phyloP scores from a whole-genome alignment of 1,140 invertebrate genomes.

The Drosophila murphyi region DNA sequence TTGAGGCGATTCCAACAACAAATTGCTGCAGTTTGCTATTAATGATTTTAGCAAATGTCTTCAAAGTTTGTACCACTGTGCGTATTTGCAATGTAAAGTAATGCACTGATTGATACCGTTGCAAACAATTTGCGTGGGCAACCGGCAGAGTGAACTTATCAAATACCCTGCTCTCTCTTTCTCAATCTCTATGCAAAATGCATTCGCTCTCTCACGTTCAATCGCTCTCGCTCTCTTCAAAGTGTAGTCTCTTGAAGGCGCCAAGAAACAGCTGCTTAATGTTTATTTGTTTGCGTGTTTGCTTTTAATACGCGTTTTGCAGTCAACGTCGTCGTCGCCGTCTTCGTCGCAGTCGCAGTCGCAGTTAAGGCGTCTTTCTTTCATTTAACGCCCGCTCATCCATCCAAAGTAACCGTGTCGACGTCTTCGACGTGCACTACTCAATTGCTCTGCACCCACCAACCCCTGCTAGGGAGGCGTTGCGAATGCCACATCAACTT shows the following conservation, averaged over 20 bases:
- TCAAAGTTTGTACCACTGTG: slow-evolving; percentile 18
- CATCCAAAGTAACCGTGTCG: slow-evolving; percentile 31
- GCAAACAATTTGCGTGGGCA: slow-evolving; percentile 36
- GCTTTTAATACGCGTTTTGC: slow-evolving; percentile 31
- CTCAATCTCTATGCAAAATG: no score
- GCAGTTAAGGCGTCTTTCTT: slow-evolving; percentile 35
- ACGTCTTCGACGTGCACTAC: slow-evolving; percentile 44
- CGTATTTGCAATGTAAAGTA: slow-evolving; percentile 32
- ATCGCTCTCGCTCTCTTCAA: slow-evolving; percentile 4
- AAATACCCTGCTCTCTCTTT: slow-evolving; percentile 21
- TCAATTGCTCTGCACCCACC: slow-evolving; percentile 30
- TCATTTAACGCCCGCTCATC: slow-evolving; percentile 8
- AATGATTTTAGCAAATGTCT: not conserved
- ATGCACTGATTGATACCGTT: slow-evolving; percentile 45
- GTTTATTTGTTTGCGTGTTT: slow-evolving; percentile 81
- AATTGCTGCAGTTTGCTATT: not conserved
- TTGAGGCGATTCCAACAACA: no score
- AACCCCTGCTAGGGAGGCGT: slow-evolving; percentile 3
- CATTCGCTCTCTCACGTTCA: not conserved
- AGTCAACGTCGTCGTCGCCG: slow-evolving; percentile 11
- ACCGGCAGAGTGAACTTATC: slow-evolving; percentile 53
- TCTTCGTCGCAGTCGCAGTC: slow-evolving; percentile 28
- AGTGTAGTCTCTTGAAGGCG: slow-evolving; percentile 30
- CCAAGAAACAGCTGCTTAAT: slow-evolving; percentile 75
- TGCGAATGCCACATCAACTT: slow-evolving; percentile 67